Conservation (phyloP, 2,888 invertebrate genomes). For the Osmoderma eremita region DNA sequence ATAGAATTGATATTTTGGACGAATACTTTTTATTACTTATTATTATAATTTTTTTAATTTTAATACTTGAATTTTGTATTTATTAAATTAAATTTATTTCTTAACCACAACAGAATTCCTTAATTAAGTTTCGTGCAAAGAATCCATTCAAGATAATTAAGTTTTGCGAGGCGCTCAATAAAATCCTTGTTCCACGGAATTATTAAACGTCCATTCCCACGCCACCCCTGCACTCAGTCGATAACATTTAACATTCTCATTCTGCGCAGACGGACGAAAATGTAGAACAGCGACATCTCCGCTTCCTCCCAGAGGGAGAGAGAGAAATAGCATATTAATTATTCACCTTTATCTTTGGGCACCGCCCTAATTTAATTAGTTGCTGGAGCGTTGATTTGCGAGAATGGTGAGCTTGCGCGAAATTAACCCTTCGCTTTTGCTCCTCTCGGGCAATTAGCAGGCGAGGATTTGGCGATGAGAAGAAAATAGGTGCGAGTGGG, state of each 20-base stretch:
- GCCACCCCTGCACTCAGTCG: conserved; percentile 12
- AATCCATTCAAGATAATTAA: background rate
- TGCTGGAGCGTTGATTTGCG: conserved; percentile 26
- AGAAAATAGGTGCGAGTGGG: conserved; percentile 28
- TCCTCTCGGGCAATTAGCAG: conserved; percentile 28
- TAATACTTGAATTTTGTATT: too few relatives aligned
- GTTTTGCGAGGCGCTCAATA: conserved; percentile 6
- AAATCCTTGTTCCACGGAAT: conserved; percentile 6
- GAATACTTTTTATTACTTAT: too few relatives aligned
- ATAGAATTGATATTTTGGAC: too few relatives aligned
- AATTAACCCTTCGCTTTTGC: conserved; percentile 40
- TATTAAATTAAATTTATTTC: too few relatives aligned
- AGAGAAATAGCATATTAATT: conserved; percentile 27
- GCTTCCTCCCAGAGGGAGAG: background rate
- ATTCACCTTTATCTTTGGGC: conserved; percentile 31
- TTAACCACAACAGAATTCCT: too few relatives aligned
- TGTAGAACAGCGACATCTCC: background rate
- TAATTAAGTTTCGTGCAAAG: too few relatives aligned
- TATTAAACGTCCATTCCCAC: background rate
- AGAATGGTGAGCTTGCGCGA: conserved; percentile 31
- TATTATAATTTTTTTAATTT: too few relatives aligned
- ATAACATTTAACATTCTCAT: conserved; percentile 19
- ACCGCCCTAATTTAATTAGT: conserved; percentile 31
- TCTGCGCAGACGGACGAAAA: conserved; percentile 20
- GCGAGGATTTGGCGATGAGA: conserved; percentile 31